Evolutionary conservation across 2,113 vertebrate genomes (phyloP), one percentile per base, ranked within the genome.

Genomic region (Heterotis niloticus): DNA sequence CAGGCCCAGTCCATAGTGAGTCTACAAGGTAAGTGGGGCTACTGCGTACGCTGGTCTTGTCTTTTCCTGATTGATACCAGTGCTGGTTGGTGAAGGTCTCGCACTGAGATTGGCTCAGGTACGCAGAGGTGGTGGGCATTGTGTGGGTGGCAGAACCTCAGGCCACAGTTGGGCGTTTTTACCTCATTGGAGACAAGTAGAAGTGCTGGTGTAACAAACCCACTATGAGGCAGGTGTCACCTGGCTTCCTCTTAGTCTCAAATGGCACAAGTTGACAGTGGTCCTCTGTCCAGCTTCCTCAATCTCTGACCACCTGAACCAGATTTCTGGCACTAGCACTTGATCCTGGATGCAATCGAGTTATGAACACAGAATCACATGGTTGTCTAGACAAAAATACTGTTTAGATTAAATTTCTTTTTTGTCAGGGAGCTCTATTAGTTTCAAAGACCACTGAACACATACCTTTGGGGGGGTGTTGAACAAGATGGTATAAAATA

Each of bases 21-120:
- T 54, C n/a, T 18, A 54, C 10, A 66, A 80, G 78, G 78, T 80
- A 80, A 74, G 51, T 71, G 34, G 71, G 24, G 18, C 60, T 29
- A 14, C 56, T 23, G 26, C 44, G 24, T 29, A 18, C 10, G 7
- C 23, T 52, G n/a, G 23, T 54, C 5, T 67, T 65, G 13, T 62
- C 9, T 11, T 72, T 72, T 76, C 24, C 60, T 54, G 78, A 56
- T 18, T 66, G 70, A 74, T 20, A 24, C 12, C 71, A 18, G 69
- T 56, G 71, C 29, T 20, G 60, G 7, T 44, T 65, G 78, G n/a
- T 71, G 67, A 64, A 14, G 28, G n/a, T 23, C 72, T 73, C 9
- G n/a, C 78, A 24, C 29, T 14, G 17, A 60, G 57, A 0, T 51
- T 28, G 71, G 18, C 26, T 24, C 52, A 78, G 76, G 68, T 65